Evolutionary conservation across 2,888 invertebrate species (phyloP).

Genomic region (Drosophila borealis): DNA sequence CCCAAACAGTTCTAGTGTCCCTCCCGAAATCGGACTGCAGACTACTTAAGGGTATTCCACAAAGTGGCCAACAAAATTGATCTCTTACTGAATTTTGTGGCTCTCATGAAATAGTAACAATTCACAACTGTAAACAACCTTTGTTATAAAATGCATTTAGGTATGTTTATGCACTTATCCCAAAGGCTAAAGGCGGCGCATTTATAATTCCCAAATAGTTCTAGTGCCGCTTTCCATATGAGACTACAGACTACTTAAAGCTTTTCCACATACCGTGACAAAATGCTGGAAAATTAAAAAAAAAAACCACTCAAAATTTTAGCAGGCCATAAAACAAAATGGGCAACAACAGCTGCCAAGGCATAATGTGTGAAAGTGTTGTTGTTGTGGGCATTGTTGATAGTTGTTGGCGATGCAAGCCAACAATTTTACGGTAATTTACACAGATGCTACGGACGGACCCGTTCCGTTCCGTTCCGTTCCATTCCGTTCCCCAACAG

Average conservation of each 20-base stretch:
- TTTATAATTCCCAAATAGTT: not conserved
- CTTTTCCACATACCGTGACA: constrained; percentile 24
- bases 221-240: constrained; percentile 11
- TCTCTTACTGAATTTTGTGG: not conserved
- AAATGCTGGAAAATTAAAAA: constrained; percentile 23
- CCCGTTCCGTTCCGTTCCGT: constrained; percentile 10
- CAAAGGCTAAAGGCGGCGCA: not conserved
- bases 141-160: not conserved
- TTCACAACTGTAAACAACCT: too few species aligned
- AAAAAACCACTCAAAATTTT: constrained; percentile 41
- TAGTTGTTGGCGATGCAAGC: constrained; percentile 48
- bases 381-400: constrained; percentile 43
- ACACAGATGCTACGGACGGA: constrained; percentile 43
- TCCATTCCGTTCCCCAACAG: constrained; percentile 1
- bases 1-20: too few species aligned
- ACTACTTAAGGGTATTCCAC: too few species aligned
- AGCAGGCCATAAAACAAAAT: constrained; percentile 75
- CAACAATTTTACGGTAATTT: constrained; percentile 64
- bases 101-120: not conserved
- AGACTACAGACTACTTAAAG: constrained; percentile 1
- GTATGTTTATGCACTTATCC: not conserved
- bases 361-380: constrained; percentile 77
- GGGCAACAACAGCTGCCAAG: constrained; percentile 41
- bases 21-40: too few species aligned
- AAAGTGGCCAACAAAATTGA: too few species aligned